Percentiles rank a stretch among this genome's conserved stretches.
Conservation (phyloP, 2,113 vertebrate genomes). For the Channa maculata region DNA sequence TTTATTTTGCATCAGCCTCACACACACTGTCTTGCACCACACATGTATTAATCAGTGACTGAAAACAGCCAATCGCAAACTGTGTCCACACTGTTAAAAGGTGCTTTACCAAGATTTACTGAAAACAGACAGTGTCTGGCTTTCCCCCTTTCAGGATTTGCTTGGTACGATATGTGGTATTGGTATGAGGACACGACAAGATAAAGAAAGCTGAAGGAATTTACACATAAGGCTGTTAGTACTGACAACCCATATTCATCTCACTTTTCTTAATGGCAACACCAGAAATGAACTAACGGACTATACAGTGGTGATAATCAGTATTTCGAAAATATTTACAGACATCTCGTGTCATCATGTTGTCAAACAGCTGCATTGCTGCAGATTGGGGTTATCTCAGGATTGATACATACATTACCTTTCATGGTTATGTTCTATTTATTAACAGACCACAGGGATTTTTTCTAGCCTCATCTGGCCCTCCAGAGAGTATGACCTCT, state of each 20-base stretch:
- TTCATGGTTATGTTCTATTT: constrained; percentile 27
- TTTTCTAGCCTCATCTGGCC: constrained; percentile 36
- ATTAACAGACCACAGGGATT: constrained; percentile 61
- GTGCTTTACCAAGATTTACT: too few relatives aligned
- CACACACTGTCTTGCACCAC: too few relatives aligned
- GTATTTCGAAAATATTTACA: constrained; percentile 34
- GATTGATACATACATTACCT: constrained; percentile 31
- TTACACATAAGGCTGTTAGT: background rate
- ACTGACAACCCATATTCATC: background rate
- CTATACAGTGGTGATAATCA: constrained; percentile 12
- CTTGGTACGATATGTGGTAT: too few relatives aligned
- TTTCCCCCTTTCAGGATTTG: background rate
- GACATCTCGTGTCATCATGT: constrained; percentile 13
- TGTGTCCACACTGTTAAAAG: too few relatives aligned
- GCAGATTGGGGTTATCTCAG: constrained; percentile 20
- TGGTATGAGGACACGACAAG: too few relatives aligned
- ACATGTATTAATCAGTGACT: too few relatives aligned
- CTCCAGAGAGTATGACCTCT: constrained; percentile 45
- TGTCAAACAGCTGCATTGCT: constrained; percentile 26
- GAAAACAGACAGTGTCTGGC: background rate
- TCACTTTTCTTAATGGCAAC: background rate
- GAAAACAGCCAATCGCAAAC: too few relatives aligned
- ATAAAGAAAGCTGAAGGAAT: too few relatives aligned
- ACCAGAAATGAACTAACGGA: background rate
- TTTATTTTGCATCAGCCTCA: too few relatives aligned